A percentile compares a stretch with the other conserved stretches of the same genome.
Evolutionary conservation across 2,888 invertebrate species (phyloP).

Genomic region (Rhimphoctona megacephalus): DNA sequence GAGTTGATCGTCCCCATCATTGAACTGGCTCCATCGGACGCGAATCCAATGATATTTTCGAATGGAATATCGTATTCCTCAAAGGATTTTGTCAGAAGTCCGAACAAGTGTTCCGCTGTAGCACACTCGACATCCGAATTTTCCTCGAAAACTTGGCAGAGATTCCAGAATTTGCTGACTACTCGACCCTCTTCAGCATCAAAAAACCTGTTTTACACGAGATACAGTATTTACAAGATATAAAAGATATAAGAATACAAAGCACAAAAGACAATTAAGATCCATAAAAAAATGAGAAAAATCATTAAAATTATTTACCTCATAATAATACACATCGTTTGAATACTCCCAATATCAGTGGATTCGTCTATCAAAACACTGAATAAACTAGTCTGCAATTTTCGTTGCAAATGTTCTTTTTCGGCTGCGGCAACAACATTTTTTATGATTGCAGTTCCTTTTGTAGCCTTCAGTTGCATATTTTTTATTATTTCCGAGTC

Average conservation of each 20-base stretch:
- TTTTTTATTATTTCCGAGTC: constrained; percentile 71
- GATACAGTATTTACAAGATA: too few species aligned
- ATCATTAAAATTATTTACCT: constrained; percentile 46
- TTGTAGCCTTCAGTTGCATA: constrained; percentile 70
- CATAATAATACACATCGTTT: constrained; percentile 67
- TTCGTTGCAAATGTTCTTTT: constrained; percentile 70
- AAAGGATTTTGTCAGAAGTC: constrained; percentile 40
- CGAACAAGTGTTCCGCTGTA: constrained; percentile 52
- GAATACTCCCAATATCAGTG: too few species aligned
- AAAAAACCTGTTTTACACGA: constrained; percentile 23
- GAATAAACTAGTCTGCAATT: constrained; percentile 69
- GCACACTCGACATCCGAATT: constrained; percentile 35
- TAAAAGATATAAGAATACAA: constrained; percentile 8
- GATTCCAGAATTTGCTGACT: constrained; percentile 27
- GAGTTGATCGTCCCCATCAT: constrained; percentile 68
- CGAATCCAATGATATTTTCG: constrained; percentile 74
- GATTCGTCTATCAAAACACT: constrained; percentile 70
- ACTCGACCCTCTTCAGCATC: constrained; percentile 27
- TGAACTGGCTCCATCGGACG: constrained; percentile 65
- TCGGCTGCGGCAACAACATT: constrained; percentile 71
- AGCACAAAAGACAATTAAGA: neutral
- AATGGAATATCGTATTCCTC: constrained; percentile 54
- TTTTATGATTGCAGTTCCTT: constrained; percentile 69
- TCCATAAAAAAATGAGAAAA: neutral
- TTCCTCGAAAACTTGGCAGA: constrained; percentile 18